Evolutionary conservation across 2,113 vertebrate species (phyloP).

Genomic region (Machaerirhynchus nigripectus): DNA sequence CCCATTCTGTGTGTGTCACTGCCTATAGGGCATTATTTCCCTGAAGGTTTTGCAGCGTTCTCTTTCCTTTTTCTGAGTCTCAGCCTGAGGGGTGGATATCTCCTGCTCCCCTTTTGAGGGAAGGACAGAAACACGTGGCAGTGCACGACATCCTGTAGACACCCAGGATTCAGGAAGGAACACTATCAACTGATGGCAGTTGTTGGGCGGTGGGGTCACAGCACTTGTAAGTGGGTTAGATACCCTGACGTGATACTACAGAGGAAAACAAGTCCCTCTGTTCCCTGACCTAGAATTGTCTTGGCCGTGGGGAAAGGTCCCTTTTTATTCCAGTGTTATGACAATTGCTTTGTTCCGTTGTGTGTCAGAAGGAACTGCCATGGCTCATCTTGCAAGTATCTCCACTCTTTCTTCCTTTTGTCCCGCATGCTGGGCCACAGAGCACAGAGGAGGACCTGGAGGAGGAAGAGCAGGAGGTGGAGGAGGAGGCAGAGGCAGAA

Average conservation of each 20-base stretch:
- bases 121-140: neutral
- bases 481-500: slow-evolving; percentile 67
- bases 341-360: neutral
- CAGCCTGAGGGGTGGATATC: neutral
- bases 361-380: neutral
- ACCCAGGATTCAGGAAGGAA: neutral
- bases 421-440: slow-evolving; percentile 72
- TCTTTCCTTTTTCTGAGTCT: neutral
- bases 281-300: neutral
- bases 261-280: neutral
- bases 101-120: neutral
- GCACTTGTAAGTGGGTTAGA: neutral
- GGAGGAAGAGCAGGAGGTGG: slow-evolving; percentile 69
- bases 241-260: neutral
- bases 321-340: neutral
- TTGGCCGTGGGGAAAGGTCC: neutral
- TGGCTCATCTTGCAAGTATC: slow-evolving; percentile 49
- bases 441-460: slow-evolving; percentile 71
- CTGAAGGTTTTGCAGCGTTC: neutral
- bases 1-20: neutral
- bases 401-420: slow-evolving; percentile 76
- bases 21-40: neutral
- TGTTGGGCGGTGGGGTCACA: neutral
- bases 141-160: neutral
- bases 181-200: neutral